Evolutionary conservation across 2,797 vertebrate species (phyloP).

Genomic region (Morelia viridis): DNA sequence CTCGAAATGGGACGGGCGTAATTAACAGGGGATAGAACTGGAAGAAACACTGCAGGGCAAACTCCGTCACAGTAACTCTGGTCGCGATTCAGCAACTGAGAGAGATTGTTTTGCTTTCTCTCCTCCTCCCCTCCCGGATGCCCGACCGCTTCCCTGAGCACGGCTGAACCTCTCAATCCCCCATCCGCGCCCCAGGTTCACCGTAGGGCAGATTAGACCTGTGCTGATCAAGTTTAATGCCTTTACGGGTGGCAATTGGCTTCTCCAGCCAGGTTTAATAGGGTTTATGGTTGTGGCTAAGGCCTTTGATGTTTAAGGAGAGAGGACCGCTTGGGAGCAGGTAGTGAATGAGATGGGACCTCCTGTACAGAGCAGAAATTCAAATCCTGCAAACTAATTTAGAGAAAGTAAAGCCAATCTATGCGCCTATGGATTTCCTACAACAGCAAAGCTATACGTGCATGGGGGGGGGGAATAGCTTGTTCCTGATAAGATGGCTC

Average conservation of each 20-base stretch:
- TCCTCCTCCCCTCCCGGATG: neutral
- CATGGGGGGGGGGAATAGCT: too few relatives aligned
- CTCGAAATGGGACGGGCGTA: constrained; percentile 23
- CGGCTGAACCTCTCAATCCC: neutral
- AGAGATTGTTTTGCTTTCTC: too few relatives aligned
- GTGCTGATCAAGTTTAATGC: constrained; percentile 31
- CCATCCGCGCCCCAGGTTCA: neutral
- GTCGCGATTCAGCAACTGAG: neutral
- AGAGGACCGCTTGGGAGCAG: neutral
- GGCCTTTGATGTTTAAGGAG: constrained; percentile 16
- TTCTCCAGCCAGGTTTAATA: constrained; percentile 33
- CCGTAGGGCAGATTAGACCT: constrained; percentile 7
- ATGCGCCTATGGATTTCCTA: neutral
- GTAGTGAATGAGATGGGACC: neutral
- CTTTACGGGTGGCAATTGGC: constrained; percentile 38
- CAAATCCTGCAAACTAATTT: neutral
- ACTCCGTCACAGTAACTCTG: neutral
- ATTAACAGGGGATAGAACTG: constrained; percentile 13
- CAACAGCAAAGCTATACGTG: neutral
- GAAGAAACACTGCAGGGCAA: neutral
- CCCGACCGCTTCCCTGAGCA: neutral
- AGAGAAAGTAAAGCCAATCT: neutral
- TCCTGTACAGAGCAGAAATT: neutral
- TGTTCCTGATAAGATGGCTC: neutral
- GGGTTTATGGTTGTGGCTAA: constrained; percentile 24